phyloP scores from a whole-genome alignment of 2,113 vertebrate species.

The Lasiurus borealis region DNA sequence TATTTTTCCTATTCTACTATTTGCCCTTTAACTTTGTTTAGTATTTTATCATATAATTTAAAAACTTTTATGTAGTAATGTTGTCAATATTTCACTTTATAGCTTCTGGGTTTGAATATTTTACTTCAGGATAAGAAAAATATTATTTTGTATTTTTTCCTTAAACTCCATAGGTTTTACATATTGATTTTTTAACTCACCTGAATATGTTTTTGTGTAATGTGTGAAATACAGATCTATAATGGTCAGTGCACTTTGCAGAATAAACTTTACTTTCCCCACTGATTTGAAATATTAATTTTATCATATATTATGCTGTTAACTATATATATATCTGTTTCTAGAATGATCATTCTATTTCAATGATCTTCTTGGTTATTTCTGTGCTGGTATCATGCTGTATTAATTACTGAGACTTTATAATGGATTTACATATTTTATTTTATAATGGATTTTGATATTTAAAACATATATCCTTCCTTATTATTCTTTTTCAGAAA shows the following conservation, averaged over 20 bases:
- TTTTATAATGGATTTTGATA: neutral
- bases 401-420: neutral
- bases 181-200: neutral
- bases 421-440: neutral
- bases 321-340: too few relatives aligned
- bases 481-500: neutral
- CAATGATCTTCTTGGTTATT: neutral
- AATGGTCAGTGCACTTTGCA: neutral
- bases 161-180: neutral
- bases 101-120: neutral
- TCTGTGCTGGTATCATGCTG: neutral
- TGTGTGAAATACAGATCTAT: neutral
- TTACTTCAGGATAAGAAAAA: neutral
- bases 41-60: neutral
- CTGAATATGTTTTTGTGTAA: neutral
- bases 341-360: neutral
- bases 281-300: neutral
- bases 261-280: neutral
- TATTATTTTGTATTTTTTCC: neutral
- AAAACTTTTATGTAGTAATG: neutral
- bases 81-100: slow-evolving; percentile 7
- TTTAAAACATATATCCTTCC: neutral
- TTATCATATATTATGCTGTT: neutral
- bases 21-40: slow-evolving; percentile 3
- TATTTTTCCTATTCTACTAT: neutral